Conservation (phyloP, 2,888 invertebrate species). For the Galeruca laticollis region DNA sequence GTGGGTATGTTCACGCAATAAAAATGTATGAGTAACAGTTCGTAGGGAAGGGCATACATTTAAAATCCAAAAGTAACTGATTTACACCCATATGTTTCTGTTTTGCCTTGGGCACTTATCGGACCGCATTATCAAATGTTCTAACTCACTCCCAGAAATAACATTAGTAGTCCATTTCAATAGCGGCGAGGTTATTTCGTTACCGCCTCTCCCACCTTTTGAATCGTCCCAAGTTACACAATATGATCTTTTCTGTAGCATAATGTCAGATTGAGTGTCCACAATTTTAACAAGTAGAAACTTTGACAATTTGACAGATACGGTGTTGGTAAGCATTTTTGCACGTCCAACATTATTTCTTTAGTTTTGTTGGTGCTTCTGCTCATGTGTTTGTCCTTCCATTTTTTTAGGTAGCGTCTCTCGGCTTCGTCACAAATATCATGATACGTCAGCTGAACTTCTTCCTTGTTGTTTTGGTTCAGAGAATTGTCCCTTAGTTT, state of each 20-base stretch:
- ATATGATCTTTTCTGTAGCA: constrained; percentile 33
- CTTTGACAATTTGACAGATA: constrained; percentile 29
- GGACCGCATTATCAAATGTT: constrained; percentile 26
- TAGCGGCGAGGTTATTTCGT: constrained; percentile 40
- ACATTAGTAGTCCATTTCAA: constrained; percentile 40
- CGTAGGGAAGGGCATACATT: background rate
- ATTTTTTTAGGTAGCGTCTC: constrained; percentile 22
- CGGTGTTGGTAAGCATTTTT: constrained; percentile 46
- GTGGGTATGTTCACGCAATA: constrained; percentile 32
- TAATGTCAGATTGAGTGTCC: constrained; percentile 22
- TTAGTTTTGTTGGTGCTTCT: constrained; percentile 27
- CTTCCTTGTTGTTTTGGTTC: constrained; percentile 26
- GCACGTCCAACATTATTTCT: constrained; percentile 39
- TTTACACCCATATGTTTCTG: constrained; percentile 25
- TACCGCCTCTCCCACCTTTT: constrained; percentile 44
- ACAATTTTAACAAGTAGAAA: constrained; percentile 38
- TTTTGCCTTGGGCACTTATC: constrained; percentile 37
- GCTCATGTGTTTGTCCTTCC: constrained; percentile 4
- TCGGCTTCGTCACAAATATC: constrained; percentile 34
- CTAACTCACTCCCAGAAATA: constrained; percentile 13
- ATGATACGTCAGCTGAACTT: constrained; percentile 23
- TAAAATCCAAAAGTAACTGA: background rate
- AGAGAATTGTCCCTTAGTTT: constrained; percentile 24
- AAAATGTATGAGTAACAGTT: constrained; percentile 26
- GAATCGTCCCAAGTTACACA: constrained; percentile 46